These are phyloP conservation scores for Agapostemon virescens DNA, from an alignment of 2,888 invertebrate genomes.

Conservation along the genomic window DNA sequence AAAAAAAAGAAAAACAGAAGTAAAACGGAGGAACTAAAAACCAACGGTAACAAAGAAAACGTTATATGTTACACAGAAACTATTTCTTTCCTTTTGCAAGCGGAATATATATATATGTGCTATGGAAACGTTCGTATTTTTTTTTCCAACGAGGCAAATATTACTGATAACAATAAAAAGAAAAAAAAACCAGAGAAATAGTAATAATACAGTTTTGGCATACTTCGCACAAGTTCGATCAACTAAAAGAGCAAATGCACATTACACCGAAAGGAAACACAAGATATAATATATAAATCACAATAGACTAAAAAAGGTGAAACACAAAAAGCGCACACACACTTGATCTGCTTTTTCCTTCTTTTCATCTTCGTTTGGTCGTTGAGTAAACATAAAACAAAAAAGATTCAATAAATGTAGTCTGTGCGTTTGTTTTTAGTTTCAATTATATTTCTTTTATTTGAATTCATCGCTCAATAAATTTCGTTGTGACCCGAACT, in stretches of 20 bases:
- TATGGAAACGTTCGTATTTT: constrained; percentile 52
- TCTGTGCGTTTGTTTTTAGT: constrained; percentile 77
- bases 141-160: constrained; percentile 36
- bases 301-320: constrained; percentile 9
- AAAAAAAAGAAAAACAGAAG: constrained; percentile 11
- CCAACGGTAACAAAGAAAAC: constrained; percentile 3
- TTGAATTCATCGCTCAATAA: constrained; percentile 80
- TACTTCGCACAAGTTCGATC: constrained; percentile 67
- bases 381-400: constrained; percentile 63
- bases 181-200: constrained; percentile 26
- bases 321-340: constrained; percentile 46
- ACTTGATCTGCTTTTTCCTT: constrained; percentile 20
- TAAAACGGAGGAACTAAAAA: not conserved
- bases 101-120: constrained; percentile 63
- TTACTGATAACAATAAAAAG: not conserved
- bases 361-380: constrained; percentile 33
- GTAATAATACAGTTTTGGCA: constrained; percentile 58
- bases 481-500: constrained; percentile 79
- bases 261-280: constrained; percentile 46
- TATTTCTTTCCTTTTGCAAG: constrained; percentile 58
- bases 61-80: constrained; percentile 56
- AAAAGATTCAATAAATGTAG: constrained; percentile 74
- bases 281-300: constrained; percentile 32
- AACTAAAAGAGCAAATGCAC: constrained; percentile 65
- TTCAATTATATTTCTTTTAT: constrained; percentile 80